Conservation (phyloP, 2,888 invertebrate species). For the Megastigmus dorsalis region DNA sequence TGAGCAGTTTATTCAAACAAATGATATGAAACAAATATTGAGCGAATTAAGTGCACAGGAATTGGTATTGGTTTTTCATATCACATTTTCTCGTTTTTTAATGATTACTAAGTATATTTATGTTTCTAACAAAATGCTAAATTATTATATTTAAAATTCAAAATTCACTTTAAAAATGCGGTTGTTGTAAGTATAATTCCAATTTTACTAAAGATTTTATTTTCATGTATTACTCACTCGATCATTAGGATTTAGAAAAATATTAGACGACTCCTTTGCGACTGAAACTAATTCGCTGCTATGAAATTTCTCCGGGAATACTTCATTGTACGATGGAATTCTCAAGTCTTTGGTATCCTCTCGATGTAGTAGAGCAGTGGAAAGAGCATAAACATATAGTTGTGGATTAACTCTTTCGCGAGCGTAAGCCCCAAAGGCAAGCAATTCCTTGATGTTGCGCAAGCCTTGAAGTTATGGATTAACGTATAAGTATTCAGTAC, state of each 20-base stretch:
- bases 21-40: too few species aligned
- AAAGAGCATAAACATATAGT: conserved; percentile 86
- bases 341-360: conserved; percentile 82
- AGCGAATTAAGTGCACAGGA: too few species aligned
- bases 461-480: conserved; percentile 77
- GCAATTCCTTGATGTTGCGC: conserved; percentile 82
- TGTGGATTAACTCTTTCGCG: conserved; percentile 86
- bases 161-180: too few species aligned
- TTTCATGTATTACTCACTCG: conserved; percentile 85
- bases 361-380: conserved; percentile 85
- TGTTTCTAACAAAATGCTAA: too few species aligned
- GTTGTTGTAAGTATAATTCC: too few species aligned
- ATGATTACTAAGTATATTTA: too few species aligned
- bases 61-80: too few species aligned
- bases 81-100: too few species aligned
- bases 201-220: too few species aligned
- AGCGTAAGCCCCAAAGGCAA: conserved; percentile 82
- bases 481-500: background rate
- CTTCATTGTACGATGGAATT: conserved; percentile 84
- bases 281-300: conserved; percentile 82
- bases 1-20: too few species aligned
- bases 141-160: too few species aligned
- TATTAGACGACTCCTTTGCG: conserved; percentile 81
- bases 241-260: conserved; percentile 77
- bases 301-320: conserved; percentile 88